A percentile compares a stretch with the other conserved stretches of the same genome.
These are phyloP conservation scores for Thereva unica DNA, from an alignment of 2,888 invertebrate genomes.

Conservation along the genomic window DNA sequence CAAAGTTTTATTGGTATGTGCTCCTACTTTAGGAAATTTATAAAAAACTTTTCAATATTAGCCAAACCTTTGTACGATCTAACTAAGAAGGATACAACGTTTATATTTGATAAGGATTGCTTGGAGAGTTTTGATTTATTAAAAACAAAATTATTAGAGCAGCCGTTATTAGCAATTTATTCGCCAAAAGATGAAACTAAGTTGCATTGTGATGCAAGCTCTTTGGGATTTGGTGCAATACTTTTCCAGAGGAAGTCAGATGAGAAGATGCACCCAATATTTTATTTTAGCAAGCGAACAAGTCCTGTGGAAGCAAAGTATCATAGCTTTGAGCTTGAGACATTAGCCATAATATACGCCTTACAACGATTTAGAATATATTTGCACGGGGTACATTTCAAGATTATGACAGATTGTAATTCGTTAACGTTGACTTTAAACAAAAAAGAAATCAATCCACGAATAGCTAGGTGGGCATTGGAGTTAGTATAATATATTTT, in stretches of 20 bases:
- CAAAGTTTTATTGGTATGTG: slow-evolving; percentile 6
- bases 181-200: slow-evolving; percentile 45
- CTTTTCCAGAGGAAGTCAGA: slow-evolving; percentile 42
- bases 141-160: slow-evolving; percentile 40
- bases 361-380: too few relatives aligned
- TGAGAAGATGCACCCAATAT: slow-evolving; percentile 44
- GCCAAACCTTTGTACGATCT: slow-evolving; percentile 9
- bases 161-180: slow-evolving; percentile 26
- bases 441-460: too few relatives aligned
- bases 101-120: slow-evolving; percentile 41
- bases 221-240: slow-evolving; percentile 45
- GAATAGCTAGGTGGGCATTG: too few relatives aligned
- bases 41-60: neutral
- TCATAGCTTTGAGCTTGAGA: too few relatives aligned
- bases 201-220: slow-evolving; percentile 47
- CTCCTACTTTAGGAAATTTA: slow-evolving; percentile 13
- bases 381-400: too few relatives aligned
- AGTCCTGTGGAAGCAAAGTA: slow-evolving; percentile 43
- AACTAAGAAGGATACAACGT: slow-evolving; percentile 41
- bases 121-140: slow-evolving; percentile 44
- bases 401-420: too few relatives aligned
- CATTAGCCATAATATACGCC: too few relatives aligned
- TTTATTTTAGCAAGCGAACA: slow-evolving; percentile 45
- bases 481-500: too few relatives aligned
- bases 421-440: too few relatives aligned